Conservation (phyloP, 2,797 vertebrate genomes). For the Rousettus madagascariensis region DNA sequence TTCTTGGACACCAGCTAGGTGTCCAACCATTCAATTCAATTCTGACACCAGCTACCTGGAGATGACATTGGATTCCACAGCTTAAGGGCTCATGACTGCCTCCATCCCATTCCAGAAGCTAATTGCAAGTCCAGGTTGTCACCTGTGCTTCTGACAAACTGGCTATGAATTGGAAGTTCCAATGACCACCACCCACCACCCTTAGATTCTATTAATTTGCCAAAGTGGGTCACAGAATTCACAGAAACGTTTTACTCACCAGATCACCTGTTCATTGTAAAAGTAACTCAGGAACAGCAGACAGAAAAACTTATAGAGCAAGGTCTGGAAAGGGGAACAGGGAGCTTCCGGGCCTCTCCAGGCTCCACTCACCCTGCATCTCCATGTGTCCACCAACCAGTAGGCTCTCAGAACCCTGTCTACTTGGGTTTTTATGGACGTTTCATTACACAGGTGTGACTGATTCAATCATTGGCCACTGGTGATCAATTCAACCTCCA, state of each 20-base stretch:
- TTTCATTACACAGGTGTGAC: neutral
- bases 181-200: neutral
- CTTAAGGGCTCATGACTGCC: neutral
- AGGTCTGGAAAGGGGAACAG: too few relatives aligned
- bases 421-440: neutral
- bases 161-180: neutral
- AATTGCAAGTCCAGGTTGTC: neutral
- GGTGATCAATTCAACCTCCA: neutral
- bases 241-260: neutral
- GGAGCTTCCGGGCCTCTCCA: neutral
- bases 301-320: rapidly evolving
- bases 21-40: neutral
- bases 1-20: neutral
- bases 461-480: neutral
- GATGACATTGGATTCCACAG: neutral
- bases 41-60: neutral
- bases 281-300: neutral
- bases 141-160: neutral
- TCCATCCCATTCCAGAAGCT: neutral
- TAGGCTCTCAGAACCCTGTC: neutral
- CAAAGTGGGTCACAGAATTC: neutral
- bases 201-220: neutral
- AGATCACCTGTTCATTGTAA: neutral
- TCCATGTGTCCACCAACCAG: neutral
- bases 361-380: neutral